Percentiles rank a stretch among this genome's conserved stretches.
Conservation (phyloP, 2,888 invertebrate species). For the Cabera pusaria region DNA sequence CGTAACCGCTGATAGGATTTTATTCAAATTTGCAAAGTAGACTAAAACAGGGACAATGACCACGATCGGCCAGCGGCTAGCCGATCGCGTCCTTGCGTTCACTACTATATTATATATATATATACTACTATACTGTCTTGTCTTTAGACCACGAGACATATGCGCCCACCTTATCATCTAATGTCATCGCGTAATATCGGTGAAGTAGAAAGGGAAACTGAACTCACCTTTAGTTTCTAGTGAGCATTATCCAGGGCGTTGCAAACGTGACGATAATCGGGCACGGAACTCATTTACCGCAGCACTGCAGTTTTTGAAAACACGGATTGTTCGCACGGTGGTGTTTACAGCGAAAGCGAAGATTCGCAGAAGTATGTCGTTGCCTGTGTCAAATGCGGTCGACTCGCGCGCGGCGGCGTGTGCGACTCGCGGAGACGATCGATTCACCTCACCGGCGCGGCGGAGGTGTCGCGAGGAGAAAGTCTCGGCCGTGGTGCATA, state of each 20-base stretch:
- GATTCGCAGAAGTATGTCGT: constrained; percentile 45
- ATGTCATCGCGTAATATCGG: constrained; percentile 66
- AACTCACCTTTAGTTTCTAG: constrained; percentile 69
- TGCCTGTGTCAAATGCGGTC: constrained; percentile 59
- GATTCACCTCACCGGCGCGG: constrained; percentile 69
- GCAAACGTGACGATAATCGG: constrained; percentile 30
- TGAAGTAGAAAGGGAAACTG: constrained; percentile 62
- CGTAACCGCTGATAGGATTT: constrained; percentile 34
- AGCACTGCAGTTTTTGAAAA: constrained; percentile 47
- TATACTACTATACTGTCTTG: too few relatives aligned
- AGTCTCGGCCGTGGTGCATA: constrained; percentile 79
- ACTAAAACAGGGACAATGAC: constrained; percentile 35
- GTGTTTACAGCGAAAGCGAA: constrained; percentile 78
- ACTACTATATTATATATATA: too few relatives aligned
- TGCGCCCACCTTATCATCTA: constrained; percentile 68
- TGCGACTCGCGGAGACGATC: constrained; percentile 63
- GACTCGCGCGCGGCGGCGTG: constrained; percentile 69
- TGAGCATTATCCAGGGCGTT: constrained; percentile 50
- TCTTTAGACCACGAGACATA: too few relatives aligned
- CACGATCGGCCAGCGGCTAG: constrained; percentile 43
- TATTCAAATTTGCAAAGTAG: constrained; percentile 32
- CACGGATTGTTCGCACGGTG: constrained; percentile 58
- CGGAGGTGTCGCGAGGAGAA: constrained; percentile 80
- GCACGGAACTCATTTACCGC: constrained; percentile 43
- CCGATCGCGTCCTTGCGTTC: constrained; percentile 73